Conservation (phyloP, 2,797 vertebrate genomes). For the Calcarius lapponicus region DNA sequence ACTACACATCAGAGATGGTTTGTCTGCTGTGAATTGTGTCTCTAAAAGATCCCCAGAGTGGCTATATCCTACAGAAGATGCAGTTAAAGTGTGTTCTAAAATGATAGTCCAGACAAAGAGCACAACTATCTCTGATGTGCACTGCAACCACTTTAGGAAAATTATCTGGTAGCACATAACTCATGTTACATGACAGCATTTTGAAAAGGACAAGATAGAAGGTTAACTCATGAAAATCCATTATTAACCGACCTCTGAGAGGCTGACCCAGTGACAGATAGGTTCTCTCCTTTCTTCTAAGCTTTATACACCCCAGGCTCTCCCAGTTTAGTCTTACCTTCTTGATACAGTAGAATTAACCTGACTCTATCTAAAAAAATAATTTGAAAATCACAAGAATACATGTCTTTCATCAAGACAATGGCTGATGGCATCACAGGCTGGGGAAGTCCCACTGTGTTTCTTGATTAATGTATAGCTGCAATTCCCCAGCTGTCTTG, state of each 20-base stretch:
- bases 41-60: background rate
- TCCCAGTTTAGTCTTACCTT: background rate
- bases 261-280: background rate
- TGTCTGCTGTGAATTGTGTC: background rate
- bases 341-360: background rate
- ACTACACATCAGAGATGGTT: background rate
- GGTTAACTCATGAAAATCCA: slow-evolving; percentile 19
- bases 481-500: background rate
- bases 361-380: background rate
- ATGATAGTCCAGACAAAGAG: background rate
- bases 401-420: background rate
- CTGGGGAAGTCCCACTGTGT: background rate
- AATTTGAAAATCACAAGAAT: background rate
- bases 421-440: background rate
- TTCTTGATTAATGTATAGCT: background rate
- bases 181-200: slow-evolving; percentile 1
- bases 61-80: background rate
- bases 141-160: background rate
- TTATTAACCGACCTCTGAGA: background rate
- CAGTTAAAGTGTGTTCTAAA: background rate
- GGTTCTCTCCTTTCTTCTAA: background rate
- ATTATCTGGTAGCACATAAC: slow-evolving; percentile 16
- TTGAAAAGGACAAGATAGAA: slow-evolving; percentile 27
- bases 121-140: background rate
- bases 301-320: background rate